These are phyloP conservation scores for Hylaeus volcanicus DNA, from an alignment of 1,140 invertebrate species.

Conservation along the genomic window DNA sequence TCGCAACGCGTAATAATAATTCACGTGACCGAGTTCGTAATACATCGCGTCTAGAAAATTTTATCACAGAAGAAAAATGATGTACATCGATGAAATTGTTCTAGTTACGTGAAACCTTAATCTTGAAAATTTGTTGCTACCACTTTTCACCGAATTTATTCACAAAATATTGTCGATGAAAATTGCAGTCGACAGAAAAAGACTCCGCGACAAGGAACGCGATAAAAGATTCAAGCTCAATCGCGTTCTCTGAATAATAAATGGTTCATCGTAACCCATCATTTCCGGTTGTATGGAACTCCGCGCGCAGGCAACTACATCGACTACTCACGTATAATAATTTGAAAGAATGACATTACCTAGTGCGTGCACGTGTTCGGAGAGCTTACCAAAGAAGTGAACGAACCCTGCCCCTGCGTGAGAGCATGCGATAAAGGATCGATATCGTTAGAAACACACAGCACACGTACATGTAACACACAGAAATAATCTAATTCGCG, in stretches of 20 bases:
- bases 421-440: slow-evolving; percentile 76
- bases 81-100: too few species aligned
- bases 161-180: too few species aligned
- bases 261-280: too few species aligned
- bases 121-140: neutral
- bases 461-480: slow-evolving; percentile 4
- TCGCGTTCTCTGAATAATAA: neutral
- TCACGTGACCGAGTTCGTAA: too few species aligned
- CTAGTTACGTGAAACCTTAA: neutral
- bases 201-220: too few species aligned
- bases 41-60: too few species aligned
- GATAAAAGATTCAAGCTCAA: neutral
- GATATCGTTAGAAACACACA: slow-evolving; percentile 60
- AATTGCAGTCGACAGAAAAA: too few species aligned
- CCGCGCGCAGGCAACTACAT: slow-evolving; percentile 22
- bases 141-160: too few species aligned
- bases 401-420: slow-evolving; percentile 76
- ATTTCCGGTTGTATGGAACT: slow-evolving; percentile 34
- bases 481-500: slow-evolving; percentile 23
- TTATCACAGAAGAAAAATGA: too few species aligned
- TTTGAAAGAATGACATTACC: slow-evolving; percentile 78
- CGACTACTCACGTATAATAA: slow-evolving; percentile 61
- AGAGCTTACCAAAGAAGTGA: slow-evolving; percentile 82
- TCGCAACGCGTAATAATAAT: too few species aligned
- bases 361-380: slow-evolving; percentile 79